Evolutionary conservation across 2,113 vertebrate species (phyloP).

Genomic region (Piprites chloris): DNA sequence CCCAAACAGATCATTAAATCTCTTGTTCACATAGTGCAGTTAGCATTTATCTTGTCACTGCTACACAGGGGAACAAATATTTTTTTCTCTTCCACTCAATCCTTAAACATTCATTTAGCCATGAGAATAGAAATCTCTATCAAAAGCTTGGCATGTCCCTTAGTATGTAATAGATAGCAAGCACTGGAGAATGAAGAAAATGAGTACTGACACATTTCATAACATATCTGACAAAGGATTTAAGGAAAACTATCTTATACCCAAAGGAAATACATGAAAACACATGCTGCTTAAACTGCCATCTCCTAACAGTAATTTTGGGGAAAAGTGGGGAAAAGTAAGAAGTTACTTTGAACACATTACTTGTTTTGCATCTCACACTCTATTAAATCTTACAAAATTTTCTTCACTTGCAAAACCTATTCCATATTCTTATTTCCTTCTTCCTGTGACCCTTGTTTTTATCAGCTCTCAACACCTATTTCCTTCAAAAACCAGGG

Average conservation of each 20-base stretch:
- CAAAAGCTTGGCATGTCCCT: neutral
- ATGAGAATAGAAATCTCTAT: neutral
- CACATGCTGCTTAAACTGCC: neutral
- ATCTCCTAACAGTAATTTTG: neutral
- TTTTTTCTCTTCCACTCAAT: neutral
- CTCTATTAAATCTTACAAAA: neutral
- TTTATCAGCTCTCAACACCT: neutral
- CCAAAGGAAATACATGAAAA: neutral
- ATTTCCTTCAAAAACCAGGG: neutral
- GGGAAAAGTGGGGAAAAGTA: rapidly evolving
- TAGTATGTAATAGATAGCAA: neutral
- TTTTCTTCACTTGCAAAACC: neutral
- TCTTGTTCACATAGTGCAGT: neutral
- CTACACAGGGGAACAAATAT: rapidly evolving
- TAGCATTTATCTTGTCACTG: neutral
- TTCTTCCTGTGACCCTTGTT: neutral
- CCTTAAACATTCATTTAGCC: neutral
- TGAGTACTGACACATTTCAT: neutral
- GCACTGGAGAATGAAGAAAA: neutral
- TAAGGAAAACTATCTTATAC: neutral
- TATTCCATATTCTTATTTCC: neutral
- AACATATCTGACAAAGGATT: neutral
- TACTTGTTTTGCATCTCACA: neutral
- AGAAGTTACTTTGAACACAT: neutral
- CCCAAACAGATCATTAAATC: neutral